Conservation (phyloP, 2,797 vertebrate genomes). For the Eulemur coronatus region DNA sequence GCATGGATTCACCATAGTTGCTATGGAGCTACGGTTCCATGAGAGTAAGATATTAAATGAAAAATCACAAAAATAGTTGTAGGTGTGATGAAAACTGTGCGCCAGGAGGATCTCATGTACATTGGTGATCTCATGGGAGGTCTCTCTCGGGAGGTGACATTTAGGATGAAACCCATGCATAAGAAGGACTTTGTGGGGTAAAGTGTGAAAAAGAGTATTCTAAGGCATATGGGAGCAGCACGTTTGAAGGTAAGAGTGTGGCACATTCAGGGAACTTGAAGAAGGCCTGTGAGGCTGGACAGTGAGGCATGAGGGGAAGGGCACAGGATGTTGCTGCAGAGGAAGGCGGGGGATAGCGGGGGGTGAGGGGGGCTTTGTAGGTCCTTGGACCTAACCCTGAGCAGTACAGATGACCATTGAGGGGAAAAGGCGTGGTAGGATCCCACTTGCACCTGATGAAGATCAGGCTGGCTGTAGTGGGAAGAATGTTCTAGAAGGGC, state of each 20-base stretch:
- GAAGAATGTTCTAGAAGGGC: slow-evolving; percentile 29
- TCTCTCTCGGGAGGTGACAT: not conserved
- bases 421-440: not conserved
- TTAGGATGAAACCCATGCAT: not conserved
- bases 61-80: not conserved
- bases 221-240: not conserved
- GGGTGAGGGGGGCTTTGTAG: not conserved
- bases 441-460: not conserved
- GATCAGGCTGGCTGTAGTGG: not conserved
- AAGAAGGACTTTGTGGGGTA: not conserved
- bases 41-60: not conserved
- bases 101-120: not conserved
- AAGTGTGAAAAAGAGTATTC: not conserved
- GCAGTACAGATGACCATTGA: not conserved
- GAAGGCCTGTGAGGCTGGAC: not conserved
- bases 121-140: not conserved
- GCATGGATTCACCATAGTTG: not conserved
- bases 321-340: not conserved
- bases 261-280: not conserved
- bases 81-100: not conserved
- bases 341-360: no score
- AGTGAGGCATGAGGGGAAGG: fast-evolving
- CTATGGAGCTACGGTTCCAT: not conserved
- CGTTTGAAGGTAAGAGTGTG: not conserved
- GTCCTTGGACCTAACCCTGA: not conserved